phyloP scores from a whole-genome alignment of 1,140 invertebrate species.

The Ips nitidus region DNA sequence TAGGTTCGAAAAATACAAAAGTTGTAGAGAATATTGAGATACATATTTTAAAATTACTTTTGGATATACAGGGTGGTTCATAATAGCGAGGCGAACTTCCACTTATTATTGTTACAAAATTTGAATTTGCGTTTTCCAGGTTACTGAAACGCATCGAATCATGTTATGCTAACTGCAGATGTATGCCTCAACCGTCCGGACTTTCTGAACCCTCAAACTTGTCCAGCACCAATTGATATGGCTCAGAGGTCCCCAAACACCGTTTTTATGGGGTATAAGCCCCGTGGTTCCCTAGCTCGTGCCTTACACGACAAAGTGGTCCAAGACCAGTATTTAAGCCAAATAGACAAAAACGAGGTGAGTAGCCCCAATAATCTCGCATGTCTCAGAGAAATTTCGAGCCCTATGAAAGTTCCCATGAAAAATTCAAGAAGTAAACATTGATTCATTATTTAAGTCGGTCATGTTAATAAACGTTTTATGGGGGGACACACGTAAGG shows the following conservation, averaged over 20 bases:
- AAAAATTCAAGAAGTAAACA: conserved; percentile 33
- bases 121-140: too few species aligned
- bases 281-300: conserved; percentile 29
- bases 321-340: conserved; percentile 32
- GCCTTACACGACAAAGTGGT: conserved; percentile 25
- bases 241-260: too few species aligned
- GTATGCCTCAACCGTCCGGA: too few species aligned
- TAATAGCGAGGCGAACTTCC: too few species aligned
- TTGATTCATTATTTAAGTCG: conserved; percentile 30
- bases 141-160: too few species aligned
- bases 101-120: not conserved
- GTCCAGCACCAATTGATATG: too few species aligned
- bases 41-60: too few species aligned
- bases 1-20: too few species aligned
- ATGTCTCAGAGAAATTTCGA: conserved; percentile 27
- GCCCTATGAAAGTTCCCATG: not conserved
- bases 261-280: not conserved
- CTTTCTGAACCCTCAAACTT: too few species aligned
- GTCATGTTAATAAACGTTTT: conserved; percentile 30
- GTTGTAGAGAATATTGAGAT: too few species aligned
- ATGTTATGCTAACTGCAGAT: too few species aligned
- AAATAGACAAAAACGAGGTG: conserved; percentile 35
- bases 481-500: conserved; percentile 30
- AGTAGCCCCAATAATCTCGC: conserved; percentile 13
- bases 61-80: too few species aligned